Evolutionary conservation across 2,888 invertebrate genomes (phyloP).

Genomic region (Argyresthia goedartella): DNA sequence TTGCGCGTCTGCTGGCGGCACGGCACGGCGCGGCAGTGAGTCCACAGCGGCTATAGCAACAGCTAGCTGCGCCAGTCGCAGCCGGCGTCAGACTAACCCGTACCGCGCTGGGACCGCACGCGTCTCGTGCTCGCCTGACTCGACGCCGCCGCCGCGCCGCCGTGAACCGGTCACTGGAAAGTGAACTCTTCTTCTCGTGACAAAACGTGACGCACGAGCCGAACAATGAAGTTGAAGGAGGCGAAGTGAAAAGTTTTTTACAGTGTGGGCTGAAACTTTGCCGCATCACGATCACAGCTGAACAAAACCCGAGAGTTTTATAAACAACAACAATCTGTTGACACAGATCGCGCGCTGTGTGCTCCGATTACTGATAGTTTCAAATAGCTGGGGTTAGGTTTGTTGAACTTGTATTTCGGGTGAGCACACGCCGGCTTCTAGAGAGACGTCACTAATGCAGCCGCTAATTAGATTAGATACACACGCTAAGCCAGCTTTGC

Average conservation of each 20-base stretch:
- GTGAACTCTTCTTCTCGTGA: not conserved
- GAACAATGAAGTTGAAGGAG: not conserved
- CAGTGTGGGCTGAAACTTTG: not conserved
- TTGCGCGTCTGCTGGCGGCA: not conserved
- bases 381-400: conserved; percentile 36
- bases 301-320: conserved; percentile 12
- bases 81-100: not conserved
- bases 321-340: conserved; percentile 16
- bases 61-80: not conserved
- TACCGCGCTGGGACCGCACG: conserved; percentile 17
- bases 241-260: not conserved
- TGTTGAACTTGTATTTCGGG: conserved; percentile 57
- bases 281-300: not conserved
- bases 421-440: conserved; percentile 40
- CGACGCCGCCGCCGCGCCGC: conserved; percentile 12
- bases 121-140: conserved; percentile 19
- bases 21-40: too few relatives aligned
- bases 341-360: conserved; percentile 1
- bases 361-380: conserved; percentile 17
- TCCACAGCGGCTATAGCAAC: not conserved
- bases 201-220: not conserved
- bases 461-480: conserved; percentile 58
- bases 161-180: conserved; percentile 5
- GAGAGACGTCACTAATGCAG: conserved; percentile 48
- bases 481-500: conserved; percentile 43